Base-by-base conservation (phyloP, 1,140 invertebrate species). In the Popillia japonica region DNA sequence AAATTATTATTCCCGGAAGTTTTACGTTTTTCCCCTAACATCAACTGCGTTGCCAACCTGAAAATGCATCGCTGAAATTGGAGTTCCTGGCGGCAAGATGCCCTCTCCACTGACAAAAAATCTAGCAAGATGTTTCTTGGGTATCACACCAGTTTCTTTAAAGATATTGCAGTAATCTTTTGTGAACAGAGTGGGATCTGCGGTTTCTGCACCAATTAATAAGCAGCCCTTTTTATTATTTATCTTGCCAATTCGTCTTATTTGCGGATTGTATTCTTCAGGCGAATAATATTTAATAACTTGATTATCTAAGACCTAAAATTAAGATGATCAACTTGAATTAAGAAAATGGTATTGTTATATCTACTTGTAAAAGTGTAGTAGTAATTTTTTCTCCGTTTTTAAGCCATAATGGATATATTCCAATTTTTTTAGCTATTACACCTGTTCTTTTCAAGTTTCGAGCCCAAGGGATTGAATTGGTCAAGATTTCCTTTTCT, bases 251-350 rank as follows among this genome's bases (percentile, higher is more conserved):
- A 85, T 85, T 34, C 84, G 86, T 84, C 87, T 87, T 82, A 90
- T 88, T 0, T 85, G 85, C n/a, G 92, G 90, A 17, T 89, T 84
- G 85, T 91, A 95, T 83, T 94, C 89, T 86, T 96, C 94, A 11
- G 97, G 96, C 17, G 96, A 91, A 78, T 92, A 93, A 87, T 98
- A 99, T 84, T 93, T 94, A 68, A 99, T 92, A 3, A 99, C 96
- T 90, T 99, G 97, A 88, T 99, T 99, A 86, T 99, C 98, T 27
- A 95, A 88, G 17, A 99, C 91, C 95, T 97, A 83, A 64, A 87
- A 82, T 77, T 64, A 3, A 61, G 8, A n/a, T n/a, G n/a, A n/a
- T n/a, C n/a, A n/a, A n/a, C n/a, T n/a, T n/a, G 14, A 75, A 48
- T 75, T 23, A 75, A 22, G 34, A 41, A 34, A 73, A 0, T 40